phyloP scores from a whole-genome alignment of 2,888 invertebrate genomes.

The Agriopis marginaria region DNA sequence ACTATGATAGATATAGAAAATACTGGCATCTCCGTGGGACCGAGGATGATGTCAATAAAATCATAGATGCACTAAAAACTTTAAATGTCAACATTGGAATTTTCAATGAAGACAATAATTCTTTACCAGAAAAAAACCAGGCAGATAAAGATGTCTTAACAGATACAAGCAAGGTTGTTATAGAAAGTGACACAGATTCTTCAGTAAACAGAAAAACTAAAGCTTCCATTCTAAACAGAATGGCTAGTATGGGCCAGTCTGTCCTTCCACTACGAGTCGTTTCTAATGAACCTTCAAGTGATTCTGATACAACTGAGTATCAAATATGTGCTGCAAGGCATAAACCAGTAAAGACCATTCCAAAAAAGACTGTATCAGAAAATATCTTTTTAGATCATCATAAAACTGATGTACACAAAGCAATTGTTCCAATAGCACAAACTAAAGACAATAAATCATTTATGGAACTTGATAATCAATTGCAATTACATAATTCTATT shows the following conservation, averaged over 20 bases:
- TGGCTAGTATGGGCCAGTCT: slow-evolving; percentile 79
- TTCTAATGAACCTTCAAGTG: slow-evolving; percentile 61
- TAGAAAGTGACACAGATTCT: slow-evolving; percentile 75
- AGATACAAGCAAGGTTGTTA: slow-evolving; percentile 46
- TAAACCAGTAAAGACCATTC: slow-evolving; percentile 60
- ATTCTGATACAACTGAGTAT: slow-evolving; percentile 69
- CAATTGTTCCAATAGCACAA: slow-evolving; percentile 45
- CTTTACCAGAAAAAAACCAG: slow-evolving; percentile 47
- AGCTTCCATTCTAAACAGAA: slow-evolving; percentile 72
- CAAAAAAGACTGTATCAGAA: slow-evolving; percentile 57
- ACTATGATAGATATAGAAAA: slow-evolving; percentile 69
- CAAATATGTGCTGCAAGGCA: slow-evolving; percentile 61
- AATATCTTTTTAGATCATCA: slow-evolving; percentile 50
- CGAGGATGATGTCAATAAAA: slow-evolving; percentile 61
- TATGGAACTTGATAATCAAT: slow-evolving; percentile 54
- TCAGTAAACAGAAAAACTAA: slow-evolving; percentile 70
- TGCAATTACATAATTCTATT: slow-evolving; percentile 59
- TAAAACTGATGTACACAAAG: slow-evolving; percentile 49
- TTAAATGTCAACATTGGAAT: slow-evolving; percentile 58
- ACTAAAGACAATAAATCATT: slow-evolving; percentile 44
- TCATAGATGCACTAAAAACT: slow-evolving; percentile 59
- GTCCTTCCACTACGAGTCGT: slow-evolving; percentile 65
- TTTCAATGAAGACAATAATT: slow-evolving; percentile 42
- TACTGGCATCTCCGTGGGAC: slow-evolving; percentile 75
- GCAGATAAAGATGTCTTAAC: slow-evolving; percentile 35